phyloP scores from a whole-genome alignment of 2,888 invertebrate species.

The Mechanitis mazaeus region DNA sequence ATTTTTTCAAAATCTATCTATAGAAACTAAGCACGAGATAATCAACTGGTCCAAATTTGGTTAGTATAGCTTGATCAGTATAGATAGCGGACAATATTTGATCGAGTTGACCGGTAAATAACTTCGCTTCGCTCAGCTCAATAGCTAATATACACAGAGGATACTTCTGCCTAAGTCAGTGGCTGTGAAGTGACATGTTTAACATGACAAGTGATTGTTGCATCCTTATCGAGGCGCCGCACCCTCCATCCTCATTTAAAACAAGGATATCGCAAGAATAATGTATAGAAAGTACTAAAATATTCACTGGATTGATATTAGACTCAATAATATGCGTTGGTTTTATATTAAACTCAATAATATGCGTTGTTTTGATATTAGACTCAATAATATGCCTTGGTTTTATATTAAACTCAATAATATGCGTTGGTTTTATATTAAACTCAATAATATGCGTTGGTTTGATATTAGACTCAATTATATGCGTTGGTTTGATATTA shows the following conservation, averaged over 20 bases:
- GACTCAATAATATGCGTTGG: constrained; percentile 27
- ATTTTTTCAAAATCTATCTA: too few species aligned
- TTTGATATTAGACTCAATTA: constrained; percentile 27
- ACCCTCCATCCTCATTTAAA: constrained; percentile 70
- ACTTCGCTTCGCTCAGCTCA: too few species aligned
- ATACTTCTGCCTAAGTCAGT: constrained; percentile 13
- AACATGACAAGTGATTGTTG: constrained; percentile 52
- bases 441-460: constrained; percentile 18
- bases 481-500: constrained; percentile 25
- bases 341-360: too few species aligned
- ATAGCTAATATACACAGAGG: neutral
- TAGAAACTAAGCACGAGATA: too few species aligned
- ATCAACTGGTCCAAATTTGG: too few species aligned
- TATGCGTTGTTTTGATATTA: too few species aligned
- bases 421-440: constrained; percentile 25
- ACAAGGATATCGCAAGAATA: constrained; percentile 19
- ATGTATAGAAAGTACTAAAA: constrained; percentile 22
- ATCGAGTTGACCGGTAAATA: too few species aligned
- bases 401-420: neutral
- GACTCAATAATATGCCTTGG: too few species aligned
- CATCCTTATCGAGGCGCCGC: constrained; percentile 58
- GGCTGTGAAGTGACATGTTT: constrained; percentile 28
- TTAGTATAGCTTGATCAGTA: too few species aligned
- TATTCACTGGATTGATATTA: constrained; percentile 25
- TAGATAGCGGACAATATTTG: too few species aligned